These are phyloP conservation scores for Pachyuromys duprasi DNA, from an alignment of 2,797 vertebrate species.

Conservation along the genomic window DNA sequence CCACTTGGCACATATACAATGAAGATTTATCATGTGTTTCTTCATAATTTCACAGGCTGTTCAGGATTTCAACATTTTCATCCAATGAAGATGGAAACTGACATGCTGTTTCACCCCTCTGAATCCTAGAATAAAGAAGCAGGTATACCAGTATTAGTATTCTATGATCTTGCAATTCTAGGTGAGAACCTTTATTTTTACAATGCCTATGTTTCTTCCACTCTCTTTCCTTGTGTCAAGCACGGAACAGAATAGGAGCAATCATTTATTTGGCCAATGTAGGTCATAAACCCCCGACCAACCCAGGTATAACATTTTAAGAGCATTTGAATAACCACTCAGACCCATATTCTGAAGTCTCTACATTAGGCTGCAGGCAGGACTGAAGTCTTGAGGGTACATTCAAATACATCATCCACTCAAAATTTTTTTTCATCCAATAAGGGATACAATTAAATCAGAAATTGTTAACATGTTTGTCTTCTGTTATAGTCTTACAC, in stretches of 20 bases:
- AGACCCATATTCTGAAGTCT: neutral
- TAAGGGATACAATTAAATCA: neutral
- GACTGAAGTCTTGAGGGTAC: neutral
- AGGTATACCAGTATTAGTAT: neutral
- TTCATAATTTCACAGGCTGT: neutral
- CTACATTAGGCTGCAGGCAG: neutral
- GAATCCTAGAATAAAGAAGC: neutral
- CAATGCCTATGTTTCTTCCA: neutral
- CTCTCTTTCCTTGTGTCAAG: neutral
- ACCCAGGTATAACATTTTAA: conserved; percentile 21
- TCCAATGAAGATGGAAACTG: neutral
- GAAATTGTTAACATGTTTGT: neutral
- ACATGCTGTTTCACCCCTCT: neutral
- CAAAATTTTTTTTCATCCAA: neutral
- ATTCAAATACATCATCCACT: neutral
- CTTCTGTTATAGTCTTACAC: neutral
- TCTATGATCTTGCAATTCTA: neutral
- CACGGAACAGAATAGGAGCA: neutral
- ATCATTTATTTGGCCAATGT: neutral
- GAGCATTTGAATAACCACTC: neutral
- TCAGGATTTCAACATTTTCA: neutral
- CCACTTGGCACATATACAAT: neutral
- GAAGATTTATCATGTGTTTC: neutral
- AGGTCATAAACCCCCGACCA: neutral
- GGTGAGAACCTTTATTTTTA: neutral